phyloP scores from a whole-genome alignment of 2,113 vertebrate species.

The Ellobius talpinus region DNA sequence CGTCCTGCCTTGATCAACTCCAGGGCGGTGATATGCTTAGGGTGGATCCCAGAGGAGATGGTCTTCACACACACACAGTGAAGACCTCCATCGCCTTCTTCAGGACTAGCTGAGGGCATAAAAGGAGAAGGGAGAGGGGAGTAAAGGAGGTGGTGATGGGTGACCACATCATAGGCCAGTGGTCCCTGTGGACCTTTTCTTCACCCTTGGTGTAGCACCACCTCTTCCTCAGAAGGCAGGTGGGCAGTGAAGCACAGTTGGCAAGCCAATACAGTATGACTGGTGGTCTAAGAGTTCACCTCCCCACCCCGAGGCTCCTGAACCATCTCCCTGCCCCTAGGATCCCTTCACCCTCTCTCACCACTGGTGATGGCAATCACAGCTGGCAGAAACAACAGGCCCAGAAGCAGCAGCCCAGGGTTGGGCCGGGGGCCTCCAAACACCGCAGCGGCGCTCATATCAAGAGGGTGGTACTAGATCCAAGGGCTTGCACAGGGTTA shows the following conservation, averaged over 20 bases:
- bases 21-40: slow-evolving; percentile 25
- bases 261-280: not conserved
- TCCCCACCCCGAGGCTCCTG: not conserved
- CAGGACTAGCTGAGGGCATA: not conserved
- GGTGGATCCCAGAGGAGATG: not conserved
- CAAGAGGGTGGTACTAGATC: not conserved
- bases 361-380: not conserved
- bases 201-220: not conserved
- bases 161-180: not conserved
- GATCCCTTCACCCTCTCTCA: not conserved
- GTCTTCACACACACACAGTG: slow-evolving; percentile 55
- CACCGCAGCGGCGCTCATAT: not conserved
- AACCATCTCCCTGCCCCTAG: too few species aligned
- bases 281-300: accelerated
- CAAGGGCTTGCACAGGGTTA: accelerated
- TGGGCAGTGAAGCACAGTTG: accelerated
- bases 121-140: accelerated
- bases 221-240: not conserved
- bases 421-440: not conserved
- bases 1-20: slow-evolving; percentile 49
- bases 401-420: not conserved
- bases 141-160: not conserved
- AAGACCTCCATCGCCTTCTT: not conserved
- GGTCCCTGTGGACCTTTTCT: not conserved
- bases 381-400: slow-evolving; percentile 31